Percentiles rank a stretch among this genome's conserved stretches.
These are phyloP conservation scores for Lasioglossum morio DNA, from an alignment of 2,888 invertebrate species.

Conservation along the genomic window DNA sequence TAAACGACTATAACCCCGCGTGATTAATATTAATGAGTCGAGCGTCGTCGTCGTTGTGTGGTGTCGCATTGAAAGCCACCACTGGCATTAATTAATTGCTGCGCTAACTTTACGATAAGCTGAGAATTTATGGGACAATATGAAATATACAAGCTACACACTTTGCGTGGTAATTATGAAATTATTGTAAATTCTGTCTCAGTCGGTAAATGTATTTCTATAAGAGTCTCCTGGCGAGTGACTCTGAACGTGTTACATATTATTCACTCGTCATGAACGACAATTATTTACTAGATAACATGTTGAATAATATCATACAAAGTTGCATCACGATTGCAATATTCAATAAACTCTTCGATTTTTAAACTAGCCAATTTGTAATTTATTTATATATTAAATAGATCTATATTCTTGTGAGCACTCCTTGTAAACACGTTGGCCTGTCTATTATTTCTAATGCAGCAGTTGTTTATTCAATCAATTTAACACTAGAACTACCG, in stretches of 20 bases:
- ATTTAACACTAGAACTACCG: background rate
- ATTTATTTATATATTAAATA: background rate
- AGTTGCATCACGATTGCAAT: background rate
- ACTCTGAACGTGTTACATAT: background rate
- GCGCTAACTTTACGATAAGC: slow-evolving; percentile 33
- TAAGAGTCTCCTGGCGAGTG: background rate
- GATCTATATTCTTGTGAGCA: background rate
- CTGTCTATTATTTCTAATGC: no score
- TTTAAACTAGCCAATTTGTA: background rate
- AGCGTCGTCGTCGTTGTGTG: background rate
- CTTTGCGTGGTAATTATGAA: slow-evolving; percentile 20
- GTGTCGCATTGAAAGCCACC: slow-evolving; percentile 10
- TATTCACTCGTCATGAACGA: background rate
- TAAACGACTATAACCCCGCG: slow-evolving; percentile 18
- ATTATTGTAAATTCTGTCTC: slow-evolving; percentile 25
- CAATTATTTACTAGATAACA: background rate
- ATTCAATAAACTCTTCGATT: background rate
- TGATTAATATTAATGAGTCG: slow-evolving; percentile 52
- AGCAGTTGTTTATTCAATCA: background rate
- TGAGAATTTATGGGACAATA: slow-evolving; percentile 41
- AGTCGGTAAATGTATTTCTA: background rate
- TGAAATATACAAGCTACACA: slow-evolving; percentile 9
- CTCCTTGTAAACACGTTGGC: no score
- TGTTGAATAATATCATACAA: background rate
- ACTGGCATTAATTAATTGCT: slow-evolving; percentile 44